Evolutionary conservation across 2,888 invertebrate genomes (phyloP).

Genomic region (Hirtodrosophila cameraria): DNA sequence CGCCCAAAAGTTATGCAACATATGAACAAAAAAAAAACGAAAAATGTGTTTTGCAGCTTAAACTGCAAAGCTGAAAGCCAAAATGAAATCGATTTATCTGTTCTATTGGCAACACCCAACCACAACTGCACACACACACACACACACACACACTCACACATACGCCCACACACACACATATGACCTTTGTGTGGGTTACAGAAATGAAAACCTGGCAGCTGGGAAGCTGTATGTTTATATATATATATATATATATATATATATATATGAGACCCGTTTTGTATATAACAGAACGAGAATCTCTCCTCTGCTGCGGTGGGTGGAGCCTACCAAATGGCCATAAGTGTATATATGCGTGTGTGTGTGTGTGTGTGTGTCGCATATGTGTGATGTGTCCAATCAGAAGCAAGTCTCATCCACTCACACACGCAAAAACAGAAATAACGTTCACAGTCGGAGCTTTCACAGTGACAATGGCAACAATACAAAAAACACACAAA

Average conservation of each 20-base stretch:
- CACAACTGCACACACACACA: conserved; percentile 19
- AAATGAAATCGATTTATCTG: conserved; percentile 76
- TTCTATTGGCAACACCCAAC: conserved; percentile 59
- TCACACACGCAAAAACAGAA: conserved; percentile 20
- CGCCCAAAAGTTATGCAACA: conserved; percentile 42
- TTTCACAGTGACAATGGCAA: conserved; percentile 38
- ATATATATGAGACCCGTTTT: background rate
- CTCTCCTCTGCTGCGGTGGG: conserved; percentile 58
- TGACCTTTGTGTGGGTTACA: conserved; percentile 45
- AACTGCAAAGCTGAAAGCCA: conserved; percentile 40
- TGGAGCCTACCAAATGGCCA: conserved; percentile 69
- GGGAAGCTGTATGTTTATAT: conserved; percentile 32
- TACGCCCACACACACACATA: conserved; percentile 27
- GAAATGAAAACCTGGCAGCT: background rate
- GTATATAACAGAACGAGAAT: conserved; percentile 24
- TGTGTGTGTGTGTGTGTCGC: conserved; percentile 44
- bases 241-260: background rate
- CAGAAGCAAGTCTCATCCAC: conserved; percentile 62
- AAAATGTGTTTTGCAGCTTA: conserved; percentile 38
- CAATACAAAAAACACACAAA: conserved; percentile 22
- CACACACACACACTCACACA: conserved; percentile 20
- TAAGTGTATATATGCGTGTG: conserved; percentile 23
- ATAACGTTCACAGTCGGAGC: conserved; percentile 25
- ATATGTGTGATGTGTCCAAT: conserved; percentile 68
- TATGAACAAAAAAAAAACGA: no score